These are phyloP conservation scores for Oreocharis arfaki DNA, from an alignment of 2,113 vertebrate genomes.

Conservation along the genomic window DNA sequence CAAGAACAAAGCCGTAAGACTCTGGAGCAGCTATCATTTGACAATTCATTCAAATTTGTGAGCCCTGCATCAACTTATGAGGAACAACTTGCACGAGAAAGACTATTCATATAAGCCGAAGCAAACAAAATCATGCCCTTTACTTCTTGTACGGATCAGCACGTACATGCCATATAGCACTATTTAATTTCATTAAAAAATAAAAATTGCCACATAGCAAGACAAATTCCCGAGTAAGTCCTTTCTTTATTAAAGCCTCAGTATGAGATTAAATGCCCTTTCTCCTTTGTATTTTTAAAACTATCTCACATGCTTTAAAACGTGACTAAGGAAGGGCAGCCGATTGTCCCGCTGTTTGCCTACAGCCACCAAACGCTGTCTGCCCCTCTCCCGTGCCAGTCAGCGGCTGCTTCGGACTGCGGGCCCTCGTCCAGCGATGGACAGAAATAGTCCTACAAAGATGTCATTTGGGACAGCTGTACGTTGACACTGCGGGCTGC, in stretches of 20 bases:
- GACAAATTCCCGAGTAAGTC: neutral
- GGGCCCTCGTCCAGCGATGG: fast-evolving
- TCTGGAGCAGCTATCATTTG: neutral
- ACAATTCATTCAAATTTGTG: neutral
- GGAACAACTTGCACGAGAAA: neutral
- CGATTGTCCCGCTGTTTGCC: neutral
- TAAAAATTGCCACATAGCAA: neutral
- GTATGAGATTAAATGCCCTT: neutral
- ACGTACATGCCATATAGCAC: neutral
- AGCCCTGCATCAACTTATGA: fast-evolving
- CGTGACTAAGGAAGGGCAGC: fast-evolving
- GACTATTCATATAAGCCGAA: neutral
- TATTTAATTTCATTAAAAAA: neutral
- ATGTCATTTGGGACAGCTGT: neutral
- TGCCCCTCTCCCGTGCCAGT: neutral
- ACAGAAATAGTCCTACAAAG: neutral
- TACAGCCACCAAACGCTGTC: neutral
- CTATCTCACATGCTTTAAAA: neutral
- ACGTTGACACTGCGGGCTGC: neutral
- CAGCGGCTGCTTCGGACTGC: neutral
- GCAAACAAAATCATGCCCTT: neutral
- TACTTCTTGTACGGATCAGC: neutral
- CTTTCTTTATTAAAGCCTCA: neutral
- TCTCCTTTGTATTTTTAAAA: neutral
- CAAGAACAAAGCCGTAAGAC: neutral